These are phyloP conservation scores for Gonioctena quinquepunctata DNA, from an alignment of 1,140 invertebrate genomes.

Conservation along the genomic window DNA sequence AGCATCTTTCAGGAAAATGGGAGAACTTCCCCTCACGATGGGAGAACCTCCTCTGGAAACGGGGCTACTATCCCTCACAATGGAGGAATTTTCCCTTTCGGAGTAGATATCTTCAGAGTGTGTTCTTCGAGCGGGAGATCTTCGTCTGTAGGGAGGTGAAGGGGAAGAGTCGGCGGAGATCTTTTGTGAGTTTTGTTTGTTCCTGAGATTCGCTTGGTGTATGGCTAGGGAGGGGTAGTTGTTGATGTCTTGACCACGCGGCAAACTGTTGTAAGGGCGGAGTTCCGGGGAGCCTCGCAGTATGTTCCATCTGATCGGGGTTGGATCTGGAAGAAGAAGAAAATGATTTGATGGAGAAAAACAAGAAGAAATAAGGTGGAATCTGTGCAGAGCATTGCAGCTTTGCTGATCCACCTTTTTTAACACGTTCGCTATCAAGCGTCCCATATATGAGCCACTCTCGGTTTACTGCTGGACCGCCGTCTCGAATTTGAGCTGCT, in stretches of 20 bases:
- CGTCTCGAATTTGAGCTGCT: no score
- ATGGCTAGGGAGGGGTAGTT: constrained; percentile 49
- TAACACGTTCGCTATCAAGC: no score
- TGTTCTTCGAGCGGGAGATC: constrained; percentile 37
- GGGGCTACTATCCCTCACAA: neutral
- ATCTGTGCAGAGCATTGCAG: no score
- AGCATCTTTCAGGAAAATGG: neutral
- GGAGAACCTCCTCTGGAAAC: no score
- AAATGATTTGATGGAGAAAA: no score
- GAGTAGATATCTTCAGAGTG: constrained; percentile 42
- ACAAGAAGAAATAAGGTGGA: no score
- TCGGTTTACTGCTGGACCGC: no score
- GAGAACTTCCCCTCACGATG: neutral
- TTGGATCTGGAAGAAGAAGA: constrained; percentile 61
- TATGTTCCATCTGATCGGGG: constrained; percentile 61
- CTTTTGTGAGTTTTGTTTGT: neutral
- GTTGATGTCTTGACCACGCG: constrained; percentile 52
- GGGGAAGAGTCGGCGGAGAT: neutral
- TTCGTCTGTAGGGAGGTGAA: constrained; percentile 8
- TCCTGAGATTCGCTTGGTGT: constrained; percentile 35
- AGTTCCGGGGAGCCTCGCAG: constrained; percentile 61
- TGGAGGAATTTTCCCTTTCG: constrained; percentile 5
- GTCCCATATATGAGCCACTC: no score
- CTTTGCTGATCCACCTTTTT: no score
- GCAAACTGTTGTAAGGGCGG: constrained; percentile 63